These are phyloP conservation scores for Apantesis nais DNA, from an alignment of 2,888 invertebrate species.

Conservation along the genomic window DNA sequence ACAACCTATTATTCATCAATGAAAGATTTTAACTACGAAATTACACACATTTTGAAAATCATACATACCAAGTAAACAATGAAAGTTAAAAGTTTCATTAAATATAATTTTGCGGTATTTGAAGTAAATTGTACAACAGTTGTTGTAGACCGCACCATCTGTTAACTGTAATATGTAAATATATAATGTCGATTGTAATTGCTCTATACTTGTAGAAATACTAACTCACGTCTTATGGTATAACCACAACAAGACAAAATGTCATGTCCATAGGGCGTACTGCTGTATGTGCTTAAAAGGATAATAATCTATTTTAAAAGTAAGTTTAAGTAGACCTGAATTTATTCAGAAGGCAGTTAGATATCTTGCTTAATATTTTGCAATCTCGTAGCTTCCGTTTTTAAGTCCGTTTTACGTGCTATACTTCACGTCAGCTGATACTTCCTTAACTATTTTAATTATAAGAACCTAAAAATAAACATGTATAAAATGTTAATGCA, in stretches of 20 bases:
- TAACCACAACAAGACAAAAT: neutral
- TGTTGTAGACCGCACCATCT: conserved; percentile 54
- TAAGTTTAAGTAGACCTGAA: neutral
- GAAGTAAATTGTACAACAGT: conserved; percentile 53
- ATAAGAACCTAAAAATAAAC: neutral
- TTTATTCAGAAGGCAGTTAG: neutral
- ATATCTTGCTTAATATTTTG: neutral
- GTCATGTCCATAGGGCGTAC: neutral
- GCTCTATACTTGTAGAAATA: conserved; percentile 23
- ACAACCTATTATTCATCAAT: neutral
- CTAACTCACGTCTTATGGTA: conserved; percentile 1
- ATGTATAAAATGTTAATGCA: neutral
- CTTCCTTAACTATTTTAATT: neutral
- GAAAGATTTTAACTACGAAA: neutral
- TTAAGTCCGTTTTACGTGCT: too few relatives aligned
- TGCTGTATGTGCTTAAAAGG: neutral
- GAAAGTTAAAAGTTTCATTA: conserved; percentile 16
- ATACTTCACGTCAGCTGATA: too few relatives aligned
- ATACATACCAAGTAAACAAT: conserved; percentile 2
- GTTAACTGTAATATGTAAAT: conserved; percentile 47
- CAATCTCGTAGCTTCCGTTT: neutral
- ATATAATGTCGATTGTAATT: conserved; percentile 41
- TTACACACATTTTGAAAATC: neutral
- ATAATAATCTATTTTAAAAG: neutral
- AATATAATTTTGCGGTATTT: conserved; percentile 42